Percentiles rank a stretch among this genome's conserved stretches.
Conservation (phyloP, 2,888 invertebrate genomes). For the Plagiodera versicolora region DNA sequence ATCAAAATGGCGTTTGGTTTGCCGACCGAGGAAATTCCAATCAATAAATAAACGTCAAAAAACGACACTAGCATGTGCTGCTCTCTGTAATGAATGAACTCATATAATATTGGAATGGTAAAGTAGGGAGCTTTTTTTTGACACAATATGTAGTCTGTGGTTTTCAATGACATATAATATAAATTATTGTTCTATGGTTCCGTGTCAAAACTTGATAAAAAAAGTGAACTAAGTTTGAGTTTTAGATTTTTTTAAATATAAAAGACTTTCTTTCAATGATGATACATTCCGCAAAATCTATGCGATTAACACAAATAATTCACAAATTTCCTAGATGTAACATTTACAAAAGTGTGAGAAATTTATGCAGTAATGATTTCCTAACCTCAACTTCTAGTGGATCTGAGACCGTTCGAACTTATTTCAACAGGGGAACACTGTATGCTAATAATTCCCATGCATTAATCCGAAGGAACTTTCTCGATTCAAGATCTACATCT, state of each 20-base stretch:
- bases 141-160: too few relatives aligned
- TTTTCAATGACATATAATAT: too few relatives aligned
- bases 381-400: conserved; percentile 14
- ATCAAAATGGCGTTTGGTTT: conserved; percentile 59
- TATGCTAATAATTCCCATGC: background rate
- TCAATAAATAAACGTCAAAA: conserved; percentile 50
- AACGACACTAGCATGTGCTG: conserved; percentile 45
- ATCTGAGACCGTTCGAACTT: background rate
- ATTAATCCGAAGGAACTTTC: conserved; percentile 13
- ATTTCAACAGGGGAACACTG: background rate
- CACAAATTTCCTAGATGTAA: background rate
- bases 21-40: conserved; percentile 51
- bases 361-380: background rate
- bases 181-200: too few relatives aligned
- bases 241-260: too few relatives aligned
- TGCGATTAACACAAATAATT: background rate
- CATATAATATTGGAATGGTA: too few relatives aligned
- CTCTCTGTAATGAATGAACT: conserved; percentile 42
- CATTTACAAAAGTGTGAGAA: background rate
- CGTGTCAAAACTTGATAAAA: too few relatives aligned
- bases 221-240: too few relatives aligned
- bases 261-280: conserved; percentile 49
- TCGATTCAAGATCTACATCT: conserved; percentile 8
- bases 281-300: background rate
- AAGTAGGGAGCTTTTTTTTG: too few relatives aligned